Evolutionary conservation across 2,797 vertebrate genomes (phyloP).

Genomic region (Picus viridis): DNA sequence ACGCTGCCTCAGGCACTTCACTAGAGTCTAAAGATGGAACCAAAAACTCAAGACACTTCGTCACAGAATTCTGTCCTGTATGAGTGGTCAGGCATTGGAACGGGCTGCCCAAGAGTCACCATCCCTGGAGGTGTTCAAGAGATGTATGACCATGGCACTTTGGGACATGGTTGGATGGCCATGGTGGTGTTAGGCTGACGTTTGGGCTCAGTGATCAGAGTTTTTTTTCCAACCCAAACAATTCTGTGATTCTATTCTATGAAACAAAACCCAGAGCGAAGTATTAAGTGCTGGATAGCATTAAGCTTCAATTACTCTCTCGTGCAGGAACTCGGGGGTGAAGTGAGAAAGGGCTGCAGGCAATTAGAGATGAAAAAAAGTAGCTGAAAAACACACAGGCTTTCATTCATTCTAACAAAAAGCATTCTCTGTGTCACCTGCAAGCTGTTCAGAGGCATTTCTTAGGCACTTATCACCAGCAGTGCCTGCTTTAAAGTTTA

Average conservation of each 20-base stretch:
- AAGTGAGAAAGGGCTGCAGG: not conserved
- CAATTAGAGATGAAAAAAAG: not conserved
- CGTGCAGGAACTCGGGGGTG: not conserved
- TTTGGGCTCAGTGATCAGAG: too few species aligned
- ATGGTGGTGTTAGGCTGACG: too few species aligned
- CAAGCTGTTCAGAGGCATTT: not conserved
- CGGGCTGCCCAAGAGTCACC: too few species aligned
- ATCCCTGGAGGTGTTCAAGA: too few species aligned
- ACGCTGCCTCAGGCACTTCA: constrained; percentile 36
- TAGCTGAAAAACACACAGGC: not conserved
- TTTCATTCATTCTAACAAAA: not conserved
- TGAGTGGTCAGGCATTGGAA: too few species aligned
- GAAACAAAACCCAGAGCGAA: not conserved
- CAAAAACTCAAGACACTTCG: constrained; percentile 37
- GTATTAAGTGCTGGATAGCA: not conserved
- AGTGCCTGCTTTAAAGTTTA: not conserved
- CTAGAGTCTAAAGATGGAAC: constrained; percentile 51
- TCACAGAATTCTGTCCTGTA: not conserved
- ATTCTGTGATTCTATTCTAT: too few species aligned
- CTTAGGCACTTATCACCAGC: not conserved
- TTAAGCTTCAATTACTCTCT: not conserved
- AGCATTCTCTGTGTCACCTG: not conserved
- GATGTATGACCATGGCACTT: too few species aligned
- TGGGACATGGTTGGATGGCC: too few species aligned
- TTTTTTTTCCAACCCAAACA: too few species aligned